Evolutionary conservation across 2,113 vertebrate species (phyloP).

Genomic region (Phoenicopterus ruber): DNA sequence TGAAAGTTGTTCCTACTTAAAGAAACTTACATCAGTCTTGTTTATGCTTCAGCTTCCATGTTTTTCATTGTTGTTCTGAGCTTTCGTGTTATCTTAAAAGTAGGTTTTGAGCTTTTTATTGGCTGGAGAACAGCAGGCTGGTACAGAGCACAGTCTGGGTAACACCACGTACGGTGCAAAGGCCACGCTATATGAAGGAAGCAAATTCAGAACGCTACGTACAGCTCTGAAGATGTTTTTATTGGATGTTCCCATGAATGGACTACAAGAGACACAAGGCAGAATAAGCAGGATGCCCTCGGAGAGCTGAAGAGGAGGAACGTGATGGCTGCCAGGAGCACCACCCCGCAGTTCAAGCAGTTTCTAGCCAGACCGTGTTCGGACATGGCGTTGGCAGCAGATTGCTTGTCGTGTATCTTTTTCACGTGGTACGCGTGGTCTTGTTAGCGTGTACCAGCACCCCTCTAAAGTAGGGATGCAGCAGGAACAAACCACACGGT

Average conservation of each 20-base stretch:
- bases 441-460: background rate
- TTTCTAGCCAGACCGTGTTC: background rate
- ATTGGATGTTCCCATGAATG: background rate
- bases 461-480: background rate
- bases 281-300: background rate
- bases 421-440: fast-evolving
- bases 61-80: background rate
- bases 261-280: background rate
- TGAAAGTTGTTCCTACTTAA: background rate
- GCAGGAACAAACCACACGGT: background rate
- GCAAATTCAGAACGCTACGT: background rate
- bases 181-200: background rate
- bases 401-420: background rate
- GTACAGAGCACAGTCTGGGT: background rate
- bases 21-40: background rate
- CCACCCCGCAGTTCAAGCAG: background rate
- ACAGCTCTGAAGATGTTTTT: background rate
- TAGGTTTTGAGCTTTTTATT: background rate
- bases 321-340: background rate
- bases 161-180: fast-evolving
- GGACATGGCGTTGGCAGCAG: background rate
- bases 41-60: background rate
- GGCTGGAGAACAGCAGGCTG: background rate
- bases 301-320: background rate
- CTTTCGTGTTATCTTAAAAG: background rate